phyloP scores from a whole-genome alignment of 1,140 invertebrate genomes.

The Drosophila chauvacae region DNA sequence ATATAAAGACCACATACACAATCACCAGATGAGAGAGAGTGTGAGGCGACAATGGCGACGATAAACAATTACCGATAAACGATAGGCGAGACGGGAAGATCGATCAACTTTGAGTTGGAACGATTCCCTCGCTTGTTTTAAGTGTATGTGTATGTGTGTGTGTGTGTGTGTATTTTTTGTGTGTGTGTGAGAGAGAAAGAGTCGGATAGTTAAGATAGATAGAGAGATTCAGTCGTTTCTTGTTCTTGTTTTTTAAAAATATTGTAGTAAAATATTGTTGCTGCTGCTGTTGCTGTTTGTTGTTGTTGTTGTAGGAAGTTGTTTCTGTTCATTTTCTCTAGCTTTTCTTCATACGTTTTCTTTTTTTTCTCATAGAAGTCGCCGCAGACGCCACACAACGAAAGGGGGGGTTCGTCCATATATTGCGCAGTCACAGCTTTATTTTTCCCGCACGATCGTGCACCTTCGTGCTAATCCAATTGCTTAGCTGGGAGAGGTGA shows the following conservation, averaged over 20 bases:
- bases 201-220: slow-evolving; percentile 51
- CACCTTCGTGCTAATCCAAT: not conserved
- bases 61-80: slow-evolving; percentile 52
- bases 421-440: slow-evolving; percentile 1
- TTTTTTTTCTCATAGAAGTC: slow-evolving; percentile 48
- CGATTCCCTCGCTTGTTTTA: slow-evolving; percentile 28
- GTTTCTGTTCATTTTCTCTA: slow-evolving; percentile 44
- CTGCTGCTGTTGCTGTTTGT: slow-evolving; percentile 32
- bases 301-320: slow-evolving; percentile 48
- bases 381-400: slow-evolving; percentile 75
- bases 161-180: slow-evolving; percentile 9
- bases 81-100: slow-evolving; percentile 30
- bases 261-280: slow-evolving; percentile 61
- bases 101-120: slow-evolving; percentile 68
- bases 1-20: slow-evolving; percentile 84
- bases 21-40: slow-evolving; percentile 83
- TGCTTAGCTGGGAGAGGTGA: not conserved
- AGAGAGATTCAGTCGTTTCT: slow-evolving; percentile 73
- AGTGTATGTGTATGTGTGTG: slow-evolving; percentile 12
- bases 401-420: slow-evolving; percentile 28
- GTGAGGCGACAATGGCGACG: slow-evolving; percentile 78
- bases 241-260: slow-evolving; percentile 62
- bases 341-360: slow-evolving; percentile 35
- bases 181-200: slow-evolving; percentile 47
- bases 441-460: not conserved